phyloP scores from a whole-genome alignment of 1,140 invertebrate genomes.

The Apis laboriosa region DNA sequence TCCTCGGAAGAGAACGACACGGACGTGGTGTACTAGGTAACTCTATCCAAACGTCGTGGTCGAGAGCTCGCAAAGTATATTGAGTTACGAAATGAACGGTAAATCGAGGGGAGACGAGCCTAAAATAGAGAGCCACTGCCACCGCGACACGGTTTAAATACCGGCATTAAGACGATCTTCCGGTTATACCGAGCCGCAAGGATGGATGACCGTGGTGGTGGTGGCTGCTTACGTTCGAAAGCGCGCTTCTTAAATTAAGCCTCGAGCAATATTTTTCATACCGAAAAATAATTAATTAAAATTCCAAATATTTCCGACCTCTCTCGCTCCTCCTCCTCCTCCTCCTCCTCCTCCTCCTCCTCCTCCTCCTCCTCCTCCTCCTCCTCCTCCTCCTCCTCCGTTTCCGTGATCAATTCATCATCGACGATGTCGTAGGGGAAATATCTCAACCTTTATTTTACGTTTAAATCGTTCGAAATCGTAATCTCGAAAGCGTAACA shows the following conservation, averaged over 20 bases:
- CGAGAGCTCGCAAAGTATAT: conserved; percentile 53
- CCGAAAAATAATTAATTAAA: neutral
- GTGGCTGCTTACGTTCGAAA: neutral
- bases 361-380: too few species aligned
- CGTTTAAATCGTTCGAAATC: too few species aligned
- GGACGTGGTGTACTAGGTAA: conserved; percentile 19
- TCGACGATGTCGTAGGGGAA: too few species aligned
- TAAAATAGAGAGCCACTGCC: conserved; percentile 57
- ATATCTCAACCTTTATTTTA: too few species aligned
- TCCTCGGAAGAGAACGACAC: neutral
- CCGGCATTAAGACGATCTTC: conserved; percentile 48
- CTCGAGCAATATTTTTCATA: neutral
- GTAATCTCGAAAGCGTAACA: neutral
- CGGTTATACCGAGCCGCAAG: conserved; percentile 6
- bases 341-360: too few species aligned
- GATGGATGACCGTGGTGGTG: neutral
- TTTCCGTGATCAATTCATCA: too few species aligned
- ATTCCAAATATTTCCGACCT: too few species aligned
- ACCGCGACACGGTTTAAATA: conserved; percentile 53
- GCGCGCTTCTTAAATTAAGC: too few species aligned
- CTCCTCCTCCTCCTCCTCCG: too few species aligned
- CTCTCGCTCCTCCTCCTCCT: too few species aligned
- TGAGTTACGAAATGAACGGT: conserved; percentile 64
- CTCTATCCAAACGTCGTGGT: conserved; percentile 40
- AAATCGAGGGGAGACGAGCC: conserved; percentile 52